Percentiles rank a stretch among this genome's conserved stretches.
Conservation (phyloP, 1,140 invertebrate genomes). For the Leptestheria dahalacensis region DNA sequence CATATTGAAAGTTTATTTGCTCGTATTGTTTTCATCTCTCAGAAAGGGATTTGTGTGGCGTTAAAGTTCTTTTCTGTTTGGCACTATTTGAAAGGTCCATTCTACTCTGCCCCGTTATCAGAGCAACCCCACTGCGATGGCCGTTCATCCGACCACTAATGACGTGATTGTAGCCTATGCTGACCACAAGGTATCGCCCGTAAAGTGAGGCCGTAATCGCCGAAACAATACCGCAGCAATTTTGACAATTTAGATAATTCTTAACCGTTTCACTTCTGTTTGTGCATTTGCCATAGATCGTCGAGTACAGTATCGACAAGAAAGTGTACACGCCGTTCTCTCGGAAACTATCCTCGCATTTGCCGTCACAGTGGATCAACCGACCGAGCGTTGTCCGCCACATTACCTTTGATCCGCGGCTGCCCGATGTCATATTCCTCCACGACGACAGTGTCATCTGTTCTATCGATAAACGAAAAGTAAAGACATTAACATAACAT, state of each 20-base stretch:
- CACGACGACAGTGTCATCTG: conserved; percentile 44
- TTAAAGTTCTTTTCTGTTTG: conserved; percentile 11
- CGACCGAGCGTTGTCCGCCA: conserved; percentile 35
- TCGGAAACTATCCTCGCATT: conserved; percentile 30
- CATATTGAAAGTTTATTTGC: too few relatives aligned
- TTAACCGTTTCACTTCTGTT: not conserved
- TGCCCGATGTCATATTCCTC: conserved; percentile 42
- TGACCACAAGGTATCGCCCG: conserved; percentile 47
- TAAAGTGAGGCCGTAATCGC: not conserved
- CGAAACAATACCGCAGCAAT: too few relatives aligned
- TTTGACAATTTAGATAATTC: too few relatives aligned
- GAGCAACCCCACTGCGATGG: conserved; percentile 44
- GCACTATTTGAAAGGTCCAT: conserved; percentile 27
- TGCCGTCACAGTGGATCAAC: conserved; percentile 32
- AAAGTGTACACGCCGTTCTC: conserved; percentile 40
- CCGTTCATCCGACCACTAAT: conserved; percentile 36
- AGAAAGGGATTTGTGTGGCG: conserved; percentile 1
- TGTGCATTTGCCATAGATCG: too few relatives aligned
- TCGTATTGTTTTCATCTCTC: too few relatives aligned
- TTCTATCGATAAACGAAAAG: conserved; percentile 41
- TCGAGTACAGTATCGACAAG: conserved; percentile 46
- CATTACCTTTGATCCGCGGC: conserved; percentile 38
- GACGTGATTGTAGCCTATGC: conserved; percentile 49
- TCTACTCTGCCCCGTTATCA: conserved; percentile 45
- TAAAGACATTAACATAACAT: conserved; percentile 25